These are phyloP conservation scores for Dreissena polymorpha DNA, from an alignment of 1,140 invertebrate genomes.

Conservation along the genomic window DNA sequence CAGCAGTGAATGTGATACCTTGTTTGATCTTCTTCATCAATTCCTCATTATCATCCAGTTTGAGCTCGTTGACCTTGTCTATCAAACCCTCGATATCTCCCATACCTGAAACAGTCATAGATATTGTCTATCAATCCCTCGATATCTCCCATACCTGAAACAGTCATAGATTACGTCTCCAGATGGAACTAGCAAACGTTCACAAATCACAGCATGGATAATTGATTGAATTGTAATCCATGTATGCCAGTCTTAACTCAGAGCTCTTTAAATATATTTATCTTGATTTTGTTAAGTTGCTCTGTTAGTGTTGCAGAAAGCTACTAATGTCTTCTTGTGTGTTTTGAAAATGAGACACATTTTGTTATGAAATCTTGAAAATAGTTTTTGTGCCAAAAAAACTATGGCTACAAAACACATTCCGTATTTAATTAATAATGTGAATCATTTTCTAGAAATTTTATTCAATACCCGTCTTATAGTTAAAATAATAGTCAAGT, in stretches of 20 bases:
- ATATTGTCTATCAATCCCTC: slow-evolving; percentile 99
- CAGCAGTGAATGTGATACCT: slow-evolving; percentile 79
- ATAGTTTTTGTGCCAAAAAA: too few relatives aligned
- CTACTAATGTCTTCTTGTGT: neutral
- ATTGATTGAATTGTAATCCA: too few relatives aligned
- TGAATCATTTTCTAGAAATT: too few relatives aligned
- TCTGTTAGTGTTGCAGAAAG: neutral
- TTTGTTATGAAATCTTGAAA: too few relatives aligned
- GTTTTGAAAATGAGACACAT: too few relatives aligned
- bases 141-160: slow-evolving; percentile 98
- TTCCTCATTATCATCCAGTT: slow-evolving; percentile 99
- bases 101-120: slow-evolving; percentile 96
- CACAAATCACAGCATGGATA: too few relatives aligned
- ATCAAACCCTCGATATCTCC: slow-evolving; percentile 99
- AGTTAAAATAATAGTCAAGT: too few relatives aligned
- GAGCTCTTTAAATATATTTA: neutral
- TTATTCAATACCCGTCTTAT: too few relatives aligned
- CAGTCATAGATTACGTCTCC: slow-evolving; percentile 81
- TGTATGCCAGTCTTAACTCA: too few relatives aligned
- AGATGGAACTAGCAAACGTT: too few relatives aligned
- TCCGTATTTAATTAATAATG: too few relatives aligned
- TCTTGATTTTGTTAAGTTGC: neutral
- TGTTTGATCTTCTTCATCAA: slow-evolving; percentile 99
- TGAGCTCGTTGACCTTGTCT: slow-evolving; percentile 99
- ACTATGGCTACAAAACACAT: too few relatives aligned